Percentiles rank a stretch among this genome's conserved stretches.
These are phyloP conservation scores for Phenacoccus solenopsis DNA, from an alignment of 1,140 invertebrate genomes.

Conservation along the genomic window DNA sequence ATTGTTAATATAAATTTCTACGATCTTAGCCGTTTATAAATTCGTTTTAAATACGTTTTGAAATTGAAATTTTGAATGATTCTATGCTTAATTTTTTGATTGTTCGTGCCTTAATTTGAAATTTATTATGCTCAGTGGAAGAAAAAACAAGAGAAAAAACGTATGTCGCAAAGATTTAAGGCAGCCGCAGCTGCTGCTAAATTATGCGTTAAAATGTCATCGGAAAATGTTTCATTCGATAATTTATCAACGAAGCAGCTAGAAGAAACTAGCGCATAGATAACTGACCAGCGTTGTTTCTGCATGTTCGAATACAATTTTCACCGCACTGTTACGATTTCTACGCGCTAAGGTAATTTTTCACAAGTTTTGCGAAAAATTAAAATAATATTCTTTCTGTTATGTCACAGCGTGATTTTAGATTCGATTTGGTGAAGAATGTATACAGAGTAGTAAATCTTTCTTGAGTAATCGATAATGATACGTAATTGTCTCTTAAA, in stretches of 20 bases:
- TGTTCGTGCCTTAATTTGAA: background rate
- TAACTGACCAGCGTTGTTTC: background rate
- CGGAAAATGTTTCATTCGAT: slow-evolving; percentile 9
- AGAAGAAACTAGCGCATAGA: background rate
- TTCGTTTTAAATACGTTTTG: background rate
- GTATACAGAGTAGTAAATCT: too few species aligned
- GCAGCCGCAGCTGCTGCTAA: slow-evolving; percentile 45
- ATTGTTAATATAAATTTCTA: background rate
- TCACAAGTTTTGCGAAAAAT: too few species aligned
- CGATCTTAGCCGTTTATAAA: background rate
- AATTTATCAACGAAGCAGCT: background rate
- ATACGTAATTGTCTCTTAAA: too few species aligned
- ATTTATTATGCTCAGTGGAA: slow-evolving; percentile 43
- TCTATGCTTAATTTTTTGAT: too few species aligned
- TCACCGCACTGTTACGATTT: too few species aligned
- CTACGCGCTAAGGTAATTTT: too few species aligned
- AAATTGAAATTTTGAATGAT: too few species aligned
- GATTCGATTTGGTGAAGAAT: too few species aligned
- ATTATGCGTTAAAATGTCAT: slow-evolving; percentile 28
- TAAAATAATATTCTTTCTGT: too few species aligned
- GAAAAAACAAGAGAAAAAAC: slow-evolving; percentile 50
- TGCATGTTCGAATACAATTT: too few species aligned
- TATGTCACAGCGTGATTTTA: too few species aligned
- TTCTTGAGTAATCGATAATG: too few species aligned
- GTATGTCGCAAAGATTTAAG: slow-evolving; percentile 50